Conservation (phyloP, 2,888 invertebrate genomes). For the Idaea aversata region DNA sequence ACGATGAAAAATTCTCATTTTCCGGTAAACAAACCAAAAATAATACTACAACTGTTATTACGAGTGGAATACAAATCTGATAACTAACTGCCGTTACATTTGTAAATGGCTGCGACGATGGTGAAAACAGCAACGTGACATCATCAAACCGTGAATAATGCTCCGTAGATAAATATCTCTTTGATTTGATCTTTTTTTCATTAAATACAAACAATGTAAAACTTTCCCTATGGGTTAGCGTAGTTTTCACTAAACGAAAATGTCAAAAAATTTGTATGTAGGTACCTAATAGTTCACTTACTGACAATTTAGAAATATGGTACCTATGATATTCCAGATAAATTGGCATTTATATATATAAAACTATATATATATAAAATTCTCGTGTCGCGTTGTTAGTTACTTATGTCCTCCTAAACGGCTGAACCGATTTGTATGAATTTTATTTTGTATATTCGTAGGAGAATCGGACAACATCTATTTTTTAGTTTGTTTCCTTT, state of each 20-base stretch:
- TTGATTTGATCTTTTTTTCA: conserved; percentile 33
- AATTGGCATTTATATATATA: too few relatives aligned
- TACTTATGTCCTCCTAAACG: too few relatives aligned
- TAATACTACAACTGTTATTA: conserved; percentile 7
- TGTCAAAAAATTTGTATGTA: conserved; percentile 14
- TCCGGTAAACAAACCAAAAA: neutral
- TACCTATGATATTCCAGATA: too few relatives aligned
- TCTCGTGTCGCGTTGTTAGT: too few relatives aligned
- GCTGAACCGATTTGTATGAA: too few relatives aligned
- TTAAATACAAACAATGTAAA: conserved; percentile 26
- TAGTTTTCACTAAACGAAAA: conserved; percentile 27
- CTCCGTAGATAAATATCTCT: conserved; percentile 41
- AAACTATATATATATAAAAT: too few relatives aligned
- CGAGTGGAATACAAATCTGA: conserved; percentile 6
- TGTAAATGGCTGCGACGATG: conserved; percentile 37
- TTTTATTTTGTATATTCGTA: too few relatives aligned
- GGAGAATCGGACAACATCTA: too few relatives aligned
- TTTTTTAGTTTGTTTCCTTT: too few relatives aligned
- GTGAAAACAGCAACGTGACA: conserved; percentile 50
- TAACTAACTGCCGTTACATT: conserved; percentile 33
- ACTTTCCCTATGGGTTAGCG: conserved; percentile 28
- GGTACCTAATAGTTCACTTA: conserved; percentile 10
- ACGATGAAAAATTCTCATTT: neutral
- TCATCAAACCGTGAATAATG: conserved; percentile 53
- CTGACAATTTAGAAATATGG: too few relatives aligned